Percentiles rank a stretch among this genome's conserved stretches.
Conservation (phyloP, 2,888 invertebrate species). For the Adela reaumurella region DNA sequence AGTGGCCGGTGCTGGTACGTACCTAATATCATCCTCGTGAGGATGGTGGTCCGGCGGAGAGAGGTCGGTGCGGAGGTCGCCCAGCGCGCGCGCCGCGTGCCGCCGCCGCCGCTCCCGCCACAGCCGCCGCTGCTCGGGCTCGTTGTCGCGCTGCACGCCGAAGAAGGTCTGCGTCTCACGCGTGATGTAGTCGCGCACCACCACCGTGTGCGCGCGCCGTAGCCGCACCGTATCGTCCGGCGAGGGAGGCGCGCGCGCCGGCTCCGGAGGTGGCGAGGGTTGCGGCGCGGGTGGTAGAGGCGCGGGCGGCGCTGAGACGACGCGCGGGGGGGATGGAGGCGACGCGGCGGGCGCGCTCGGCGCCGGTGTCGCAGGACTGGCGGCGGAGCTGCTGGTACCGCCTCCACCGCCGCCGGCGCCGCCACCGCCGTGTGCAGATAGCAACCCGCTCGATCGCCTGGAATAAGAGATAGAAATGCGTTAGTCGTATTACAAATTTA, state of each 20-base stretch:
- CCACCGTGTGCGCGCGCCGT: constrained; percentile 37
- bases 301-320: constrained; percentile 29
- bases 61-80: constrained; percentile 56
- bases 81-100: constrained; percentile 69
- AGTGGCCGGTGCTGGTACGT: constrained; percentile 12
- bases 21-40: constrained; percentile 56
- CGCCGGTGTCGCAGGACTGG: constrained; percentile 6
- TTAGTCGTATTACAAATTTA: too few relatives aligned
- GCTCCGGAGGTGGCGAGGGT: constrained; percentile 34
- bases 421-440: constrained; percentile 36
- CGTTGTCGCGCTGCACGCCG: constrained; percentile 76
- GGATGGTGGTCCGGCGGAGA: constrained; percentile 60
- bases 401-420: constrained; percentile 20
- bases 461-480: constrained; percentile 20
- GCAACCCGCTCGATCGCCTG: constrained; percentile 45
- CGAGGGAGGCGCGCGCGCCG: constrained; percentile 26
- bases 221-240: constrained; percentile 37
- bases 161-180: constrained; percentile 82
- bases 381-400: constrained; percentile 26
- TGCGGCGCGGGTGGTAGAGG: constrained; percentile 21
- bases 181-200: constrained; percentile 65
- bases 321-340: constrained; percentile 31
- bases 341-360: constrained; percentile 27
- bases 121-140: constrained; percentile 66
- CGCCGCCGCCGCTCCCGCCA: constrained; percentile 80